Percentiles rank a stretch among this genome's conserved stretches.
Evolutionary conservation across 2,888 invertebrate species (phyloP).

Genomic region (Caenorhabditis japonica): DNA sequence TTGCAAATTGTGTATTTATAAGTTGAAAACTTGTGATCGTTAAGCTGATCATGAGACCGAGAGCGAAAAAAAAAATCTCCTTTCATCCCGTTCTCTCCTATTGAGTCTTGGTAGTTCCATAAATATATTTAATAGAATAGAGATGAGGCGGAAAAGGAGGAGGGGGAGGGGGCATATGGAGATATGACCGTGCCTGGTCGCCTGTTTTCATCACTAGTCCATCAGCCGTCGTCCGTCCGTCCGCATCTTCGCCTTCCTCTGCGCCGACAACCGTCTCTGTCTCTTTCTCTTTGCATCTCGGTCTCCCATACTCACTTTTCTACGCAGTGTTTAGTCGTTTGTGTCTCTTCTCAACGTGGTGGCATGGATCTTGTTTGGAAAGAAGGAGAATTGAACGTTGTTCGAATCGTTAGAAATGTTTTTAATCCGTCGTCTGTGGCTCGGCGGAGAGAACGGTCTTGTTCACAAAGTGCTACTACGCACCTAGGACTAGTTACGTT

Average conservation of each 20-base stretch:
- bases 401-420: too few relatives aligned
- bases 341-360: conserved; percentile 14
- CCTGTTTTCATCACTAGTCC: conserved; percentile 4
- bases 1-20: too few relatives aligned
- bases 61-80: neutral
- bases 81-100: conserved; percentile 9
- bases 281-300: conserved; percentile 13
- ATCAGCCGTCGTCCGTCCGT: conserved; percentile 21
- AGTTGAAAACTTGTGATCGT: too few relatives aligned
- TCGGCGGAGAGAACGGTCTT: too few relatives aligned
- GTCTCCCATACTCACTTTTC: conserved; percentile 3
- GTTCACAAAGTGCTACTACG: too few relatives aligned
- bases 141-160: neutral
- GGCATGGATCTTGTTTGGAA: too few relatives aligned
- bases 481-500: too few relatives aligned
- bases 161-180: neutral
- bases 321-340: conserved; percentile 10
- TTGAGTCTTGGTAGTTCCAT: too few relatives aligned
- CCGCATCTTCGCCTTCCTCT: conserved; percentile 28
- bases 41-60: too few relatives aligned
- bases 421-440: too few relatives aligned
- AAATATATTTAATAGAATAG: conserved; percentile 37
- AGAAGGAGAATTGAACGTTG: too few relatives aligned
- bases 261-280: neutral
- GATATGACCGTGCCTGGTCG: conserved; percentile 17